Evolutionary conservation across 2,888 invertebrate genomes (phyloP).

Genomic region (Perdita meconis): DNA sequence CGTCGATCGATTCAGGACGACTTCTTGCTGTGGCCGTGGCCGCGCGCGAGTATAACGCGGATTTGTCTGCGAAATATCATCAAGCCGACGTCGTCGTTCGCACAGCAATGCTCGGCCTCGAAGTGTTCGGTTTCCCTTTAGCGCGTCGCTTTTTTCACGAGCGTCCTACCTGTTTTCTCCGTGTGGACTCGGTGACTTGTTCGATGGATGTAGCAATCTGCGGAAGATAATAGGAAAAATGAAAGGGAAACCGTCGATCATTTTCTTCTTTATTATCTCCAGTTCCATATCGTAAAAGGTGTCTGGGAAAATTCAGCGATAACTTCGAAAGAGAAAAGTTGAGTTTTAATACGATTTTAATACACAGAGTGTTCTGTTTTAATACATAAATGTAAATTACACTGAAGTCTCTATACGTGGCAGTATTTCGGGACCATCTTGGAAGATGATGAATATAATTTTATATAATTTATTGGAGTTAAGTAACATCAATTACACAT

Average conservation of each 20-base stretch:
- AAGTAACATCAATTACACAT: too few species aligned
- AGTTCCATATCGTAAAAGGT: too few species aligned
- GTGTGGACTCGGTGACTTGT: not conserved
- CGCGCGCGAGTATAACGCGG: conserved; percentile 47
- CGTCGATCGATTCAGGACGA: conserved; percentile 67
- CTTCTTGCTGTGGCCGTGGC: conserved; percentile 50
- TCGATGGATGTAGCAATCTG: not conserved
- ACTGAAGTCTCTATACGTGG: too few species aligned
- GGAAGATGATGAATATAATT: too few species aligned
- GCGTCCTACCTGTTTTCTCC: conserved; percentile 21
- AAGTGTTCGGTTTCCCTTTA: conserved; percentile 18
- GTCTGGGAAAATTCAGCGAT: not conserved
- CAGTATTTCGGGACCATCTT: too few species aligned
- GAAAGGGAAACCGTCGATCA: conserved; percentile 4
- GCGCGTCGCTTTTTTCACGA: conserved; percentile 27
- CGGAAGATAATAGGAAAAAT: not conserved
- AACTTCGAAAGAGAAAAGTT: not conserved
- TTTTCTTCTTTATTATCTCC: not conserved
- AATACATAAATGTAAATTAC: too few species aligned
- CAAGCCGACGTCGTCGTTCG: conserved; percentile 26
- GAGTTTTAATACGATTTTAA: too few species aligned
- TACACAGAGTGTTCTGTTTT: too few species aligned
- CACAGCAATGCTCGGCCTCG: conserved; percentile 25
- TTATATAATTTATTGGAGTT: too few species aligned
- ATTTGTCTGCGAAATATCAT: conserved; percentile 63